Evolutionary conservation across 2,888 invertebrate species (phyloP), one percentile per base, ranked within the genome.

Genomic region (Trachelus troglodyta): DNA sequence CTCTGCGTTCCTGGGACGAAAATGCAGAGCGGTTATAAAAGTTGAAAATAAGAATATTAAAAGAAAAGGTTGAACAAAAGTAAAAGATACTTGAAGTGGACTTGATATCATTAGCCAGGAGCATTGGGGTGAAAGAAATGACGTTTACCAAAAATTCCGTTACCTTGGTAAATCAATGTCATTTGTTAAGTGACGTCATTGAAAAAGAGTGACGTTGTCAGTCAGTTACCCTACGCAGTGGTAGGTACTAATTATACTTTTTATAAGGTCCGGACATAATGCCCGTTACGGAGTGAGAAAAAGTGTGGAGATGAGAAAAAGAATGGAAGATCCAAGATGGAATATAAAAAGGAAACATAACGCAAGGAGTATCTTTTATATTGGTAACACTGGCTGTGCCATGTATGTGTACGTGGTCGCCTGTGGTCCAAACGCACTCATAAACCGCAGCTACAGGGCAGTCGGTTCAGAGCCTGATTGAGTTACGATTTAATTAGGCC

Each of bases 401-500:
- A 56, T 56, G 56, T 23, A 56, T 56, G 56, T 71, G 33, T 71
- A 34, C 71, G 71, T 71, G 71, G 71, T 31, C 71, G 31, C 71
- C 71, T 23, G 71, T 34, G 71, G 71, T 71, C 34, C 71, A 11
- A 71, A 34, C 71, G 71, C 71, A 71, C 71, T 71, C 31, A 34
- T 71, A 34, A 71, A 71, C 69, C 31, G 69, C 71, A 34, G 37
- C 77, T 80, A 77, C 79, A 69, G 73, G 81, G 81, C 78, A 76
- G 82, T 81, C 81, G 79, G 79, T 76, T 40, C 56, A 79, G 79
- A 74, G 80, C 84, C 81, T 88, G 90, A 89, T 89, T 89, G 89
- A 90, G 89, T 90, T 89, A 89, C 90, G 89, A 89, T 90, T 90
- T 89, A 90, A 90, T 90, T 90, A 89, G 89, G 85, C 88, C 86